These are phyloP conservation scores for Anomalospiza imberbis DNA, from an alignment of 2,797 vertebrate species.

Conservation along the genomic window DNA sequence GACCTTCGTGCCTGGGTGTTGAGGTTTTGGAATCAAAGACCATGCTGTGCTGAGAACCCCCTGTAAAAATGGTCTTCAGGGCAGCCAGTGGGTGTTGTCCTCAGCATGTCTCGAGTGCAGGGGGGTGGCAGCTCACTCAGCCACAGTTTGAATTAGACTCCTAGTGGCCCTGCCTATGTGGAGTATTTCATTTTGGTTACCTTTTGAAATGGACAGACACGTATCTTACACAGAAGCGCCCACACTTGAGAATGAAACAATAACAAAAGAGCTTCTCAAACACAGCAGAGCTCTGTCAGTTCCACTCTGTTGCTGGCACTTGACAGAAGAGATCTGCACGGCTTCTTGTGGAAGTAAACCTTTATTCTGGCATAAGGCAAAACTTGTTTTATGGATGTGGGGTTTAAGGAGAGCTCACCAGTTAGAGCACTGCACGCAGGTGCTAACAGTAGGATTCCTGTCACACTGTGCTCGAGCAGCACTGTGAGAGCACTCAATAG, in stretches of 20 bases:
- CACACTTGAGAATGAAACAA: background rate
- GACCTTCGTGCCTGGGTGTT: background rate
- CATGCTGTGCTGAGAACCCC: background rate
- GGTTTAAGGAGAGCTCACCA: background rate
- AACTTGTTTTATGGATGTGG: background rate
- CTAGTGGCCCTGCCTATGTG: background rate
- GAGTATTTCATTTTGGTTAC: background rate
- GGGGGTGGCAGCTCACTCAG: background rate
- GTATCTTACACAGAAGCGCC: background rate
- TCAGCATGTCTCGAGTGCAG: accelerated
- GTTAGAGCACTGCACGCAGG: background rate
- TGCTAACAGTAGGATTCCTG: background rate
- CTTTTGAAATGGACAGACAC: background rate
- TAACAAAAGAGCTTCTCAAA: background rate
- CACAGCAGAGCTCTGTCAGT: background rate
- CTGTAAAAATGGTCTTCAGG: background rate
- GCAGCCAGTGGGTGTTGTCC: background rate
- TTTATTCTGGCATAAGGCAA: background rate
- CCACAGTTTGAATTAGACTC: background rate
- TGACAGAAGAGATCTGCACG: background rate
- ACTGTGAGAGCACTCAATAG: background rate
- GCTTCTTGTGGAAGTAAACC: background rate
- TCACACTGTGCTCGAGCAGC: background rate
- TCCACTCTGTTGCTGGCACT: background rate
- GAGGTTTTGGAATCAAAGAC: background rate